These are phyloP conservation scores for Diadegma fenestrale DNA, from an alignment of 2,888 invertebrate species.

Conservation along the genomic window DNA sequence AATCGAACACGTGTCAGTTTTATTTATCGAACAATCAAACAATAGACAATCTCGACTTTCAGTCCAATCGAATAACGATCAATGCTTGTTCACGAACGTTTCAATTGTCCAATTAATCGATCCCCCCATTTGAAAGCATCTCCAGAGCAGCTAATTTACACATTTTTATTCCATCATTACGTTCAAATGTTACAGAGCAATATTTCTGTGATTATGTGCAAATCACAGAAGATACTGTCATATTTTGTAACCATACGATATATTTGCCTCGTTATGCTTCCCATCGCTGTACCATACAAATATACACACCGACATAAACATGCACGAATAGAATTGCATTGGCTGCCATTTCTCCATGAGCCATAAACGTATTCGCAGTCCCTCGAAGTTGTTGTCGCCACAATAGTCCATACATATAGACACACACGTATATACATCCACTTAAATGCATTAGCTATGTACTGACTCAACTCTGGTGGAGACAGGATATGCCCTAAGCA, in stretches of 20 bases:
- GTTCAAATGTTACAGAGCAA: neutral
- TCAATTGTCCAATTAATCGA: neutral
- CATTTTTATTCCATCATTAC: neutral
- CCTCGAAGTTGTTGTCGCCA: conserved; percentile 9
- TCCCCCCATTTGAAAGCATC: neutral
- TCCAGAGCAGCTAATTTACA: neutral
- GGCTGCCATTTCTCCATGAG: conserved; percentile 39
- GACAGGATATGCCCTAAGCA: conserved; percentile 49
- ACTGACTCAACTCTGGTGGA: conserved; percentile 32
- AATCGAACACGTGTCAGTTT: neutral
- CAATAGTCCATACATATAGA: conserved; percentile 5
- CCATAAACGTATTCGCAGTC: conserved; percentile 40
- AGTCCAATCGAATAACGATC: neutral
- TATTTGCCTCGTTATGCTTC: conserved; percentile 2
- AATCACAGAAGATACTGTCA: neutral
- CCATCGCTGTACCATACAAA: neutral
- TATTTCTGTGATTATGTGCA: neutral
- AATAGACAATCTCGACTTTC: neutral
- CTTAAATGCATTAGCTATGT: conserved; percentile 46
- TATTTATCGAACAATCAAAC: neutral
- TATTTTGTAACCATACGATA: neutral
- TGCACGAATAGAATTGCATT: conserved; percentile 7
- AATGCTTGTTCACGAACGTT: too few species aligned
- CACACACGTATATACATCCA: conserved; percentile 25
- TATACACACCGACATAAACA: neutral